Conservation (phyloP, 2,797 vertebrate genomes). For the Catharus ustulatus region DNA sequence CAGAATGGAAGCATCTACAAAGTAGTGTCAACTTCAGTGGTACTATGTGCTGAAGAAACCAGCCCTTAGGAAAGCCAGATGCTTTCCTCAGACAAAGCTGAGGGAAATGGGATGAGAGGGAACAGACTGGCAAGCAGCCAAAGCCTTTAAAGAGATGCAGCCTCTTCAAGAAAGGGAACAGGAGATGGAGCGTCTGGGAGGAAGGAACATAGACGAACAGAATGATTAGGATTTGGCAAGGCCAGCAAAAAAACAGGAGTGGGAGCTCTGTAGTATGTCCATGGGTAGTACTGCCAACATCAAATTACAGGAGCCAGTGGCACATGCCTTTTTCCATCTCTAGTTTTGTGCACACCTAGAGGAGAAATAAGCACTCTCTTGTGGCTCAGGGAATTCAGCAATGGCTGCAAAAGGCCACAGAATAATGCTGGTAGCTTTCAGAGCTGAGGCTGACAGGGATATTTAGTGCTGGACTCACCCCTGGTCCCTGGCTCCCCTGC, state of each 20-base stretch:
- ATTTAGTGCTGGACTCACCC: neutral
- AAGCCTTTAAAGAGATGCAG: neutral
- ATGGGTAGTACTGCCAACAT: neutral
- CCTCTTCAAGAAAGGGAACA: constrained; percentile 24
- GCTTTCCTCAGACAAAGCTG: neutral
- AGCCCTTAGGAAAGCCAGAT: neutral
- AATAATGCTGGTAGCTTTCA: neutral
- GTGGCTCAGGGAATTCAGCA: neutral
- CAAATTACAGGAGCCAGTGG: neutral
- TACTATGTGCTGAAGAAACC: neutral
- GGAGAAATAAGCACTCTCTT: neutral
- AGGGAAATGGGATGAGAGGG: neutral
- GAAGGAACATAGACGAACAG: constrained; percentile 29
- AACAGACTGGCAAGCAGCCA: neutral
- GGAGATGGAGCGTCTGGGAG: constrained; percentile 31
- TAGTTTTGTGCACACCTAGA: rapidly evolving
- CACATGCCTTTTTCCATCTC: neutral
- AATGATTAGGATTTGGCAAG: constrained; percentile 35
- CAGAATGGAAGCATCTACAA: neutral
- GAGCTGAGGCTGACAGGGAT: neutral
- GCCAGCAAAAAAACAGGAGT: neutral
- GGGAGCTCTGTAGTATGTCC: neutral
- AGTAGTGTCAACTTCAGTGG: neutral
- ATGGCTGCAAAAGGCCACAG: neutral
- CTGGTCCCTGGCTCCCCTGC: neutral